Percentiles rank a stretch among this genome's conserved stretches.
Evolutionary conservation across 2,797 vertebrate genomes (phyloP).

Genomic region (Sarcophilus harrisii): DNA sequence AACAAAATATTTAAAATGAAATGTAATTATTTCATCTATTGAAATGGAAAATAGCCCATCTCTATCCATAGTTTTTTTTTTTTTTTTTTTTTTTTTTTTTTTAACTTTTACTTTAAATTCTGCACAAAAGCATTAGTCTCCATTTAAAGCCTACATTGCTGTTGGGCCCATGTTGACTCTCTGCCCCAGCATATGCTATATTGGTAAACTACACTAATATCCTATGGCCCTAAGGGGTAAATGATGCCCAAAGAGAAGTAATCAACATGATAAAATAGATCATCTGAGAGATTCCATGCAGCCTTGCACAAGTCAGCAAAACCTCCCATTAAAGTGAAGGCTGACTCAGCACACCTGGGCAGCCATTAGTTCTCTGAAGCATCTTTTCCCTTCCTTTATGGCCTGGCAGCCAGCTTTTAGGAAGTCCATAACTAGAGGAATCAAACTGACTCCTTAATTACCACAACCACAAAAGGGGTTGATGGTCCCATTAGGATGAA

Average conservation of each 20-base stretch:
- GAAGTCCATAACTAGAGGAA: constrained; percentile 69
- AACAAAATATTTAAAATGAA: neutral
- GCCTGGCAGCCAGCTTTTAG: constrained; percentile 65
- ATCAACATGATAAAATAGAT: constrained; percentile 60
- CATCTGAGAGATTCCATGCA: constrained; percentile 43
- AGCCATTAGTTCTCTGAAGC: constrained; percentile 60
- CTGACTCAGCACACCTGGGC: constrained; percentile 64
- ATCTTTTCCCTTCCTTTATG: constrained; percentile 70
- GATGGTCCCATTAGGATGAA: constrained; percentile 70
- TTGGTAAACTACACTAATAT: constrained; percentile 48
- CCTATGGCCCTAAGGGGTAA: constrained; percentile 40
- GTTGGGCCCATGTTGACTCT: constrained; percentile 41
- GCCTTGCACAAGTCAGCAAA: constrained; percentile 55
- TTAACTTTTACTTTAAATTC: neutral
- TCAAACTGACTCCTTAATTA: constrained; percentile 72
- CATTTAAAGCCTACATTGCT: constrained; percentile 37
- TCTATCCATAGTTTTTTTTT: neutral
- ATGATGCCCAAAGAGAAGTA: constrained; percentile 47
- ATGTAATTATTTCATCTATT: neutral
- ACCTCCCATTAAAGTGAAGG: constrained; percentile 55
- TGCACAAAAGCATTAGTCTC: constrained; percentile 13
- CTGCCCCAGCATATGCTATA: constrained; percentile 43
- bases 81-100: too few species aligned
- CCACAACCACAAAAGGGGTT: constrained; percentile 59
- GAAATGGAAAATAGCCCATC: constrained; percentile 6